These are phyloP conservation scores for Diuraphis noxia DNA, from an alignment of 1,140 invertebrate species.

Conservation along the genomic window DNA sequence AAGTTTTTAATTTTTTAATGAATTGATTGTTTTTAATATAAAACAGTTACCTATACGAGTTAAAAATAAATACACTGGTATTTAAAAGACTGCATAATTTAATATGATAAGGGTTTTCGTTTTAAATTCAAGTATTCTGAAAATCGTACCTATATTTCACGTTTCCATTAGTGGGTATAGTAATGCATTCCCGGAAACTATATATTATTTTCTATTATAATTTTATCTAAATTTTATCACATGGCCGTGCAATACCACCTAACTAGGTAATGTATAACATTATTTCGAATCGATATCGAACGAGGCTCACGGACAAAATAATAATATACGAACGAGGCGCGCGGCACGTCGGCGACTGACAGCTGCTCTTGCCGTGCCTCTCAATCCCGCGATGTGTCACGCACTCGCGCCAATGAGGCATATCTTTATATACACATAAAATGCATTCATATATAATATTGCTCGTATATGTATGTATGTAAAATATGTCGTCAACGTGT, in stretches of 20 bases:
- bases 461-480: neutral
- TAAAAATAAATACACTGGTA: too few species aligned
- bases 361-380: conserved; percentile 19
- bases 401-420: conserved; percentile 29
- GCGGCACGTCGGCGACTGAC: neutral
- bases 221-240: neutral
- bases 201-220: too few species aligned
- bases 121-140: too few species aligned
- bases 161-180: too few species aligned
- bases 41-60: too few species aligned
- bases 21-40: too few species aligned
- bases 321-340: neutral
- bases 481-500: neutral
- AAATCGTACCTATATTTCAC: too few species aligned
- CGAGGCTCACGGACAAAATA: neutral
- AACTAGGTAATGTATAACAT: neutral
- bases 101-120: too few species aligned
- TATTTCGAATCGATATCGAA: neutral
- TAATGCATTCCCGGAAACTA: too few species aligned
- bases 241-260: neutral
- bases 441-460: neutral
- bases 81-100: too few species aligned
- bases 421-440: neutral
- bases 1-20: too few species aligned
- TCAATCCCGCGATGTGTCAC: conserved; percentile 25